Percentiles rank a stretch among this genome's conserved stretches.
phyloP scores from a whole-genome alignment of 2,113 vertebrate species.

The Saiga tatarica region DNA sequence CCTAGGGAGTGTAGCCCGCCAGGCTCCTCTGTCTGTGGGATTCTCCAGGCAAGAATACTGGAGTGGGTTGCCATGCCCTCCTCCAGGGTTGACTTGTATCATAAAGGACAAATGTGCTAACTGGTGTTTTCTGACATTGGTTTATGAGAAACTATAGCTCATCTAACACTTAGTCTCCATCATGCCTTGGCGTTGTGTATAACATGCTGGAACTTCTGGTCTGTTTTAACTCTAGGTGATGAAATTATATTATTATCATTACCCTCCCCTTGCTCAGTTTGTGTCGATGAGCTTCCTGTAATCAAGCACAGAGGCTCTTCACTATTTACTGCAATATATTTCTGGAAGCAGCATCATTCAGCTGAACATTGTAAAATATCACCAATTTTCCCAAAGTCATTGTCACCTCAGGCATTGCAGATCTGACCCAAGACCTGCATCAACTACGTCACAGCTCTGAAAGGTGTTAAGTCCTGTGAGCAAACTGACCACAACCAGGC shows the following conservation, averaged over 20 bases:
- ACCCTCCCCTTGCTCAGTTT: not conserved
- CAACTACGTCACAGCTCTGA: not conserved
- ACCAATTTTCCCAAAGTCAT: not conserved
- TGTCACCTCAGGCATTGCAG: not conserved
- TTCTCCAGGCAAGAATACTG: not conserved
- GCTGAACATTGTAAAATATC: not conserved
- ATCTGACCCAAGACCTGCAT: not conserved
- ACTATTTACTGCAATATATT: not conserved
- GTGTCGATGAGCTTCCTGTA: not conserved
- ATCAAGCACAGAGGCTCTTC: not conserved
- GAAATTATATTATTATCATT: not conserved
- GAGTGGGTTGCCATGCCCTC: not conserved
- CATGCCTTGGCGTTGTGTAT: not conserved
- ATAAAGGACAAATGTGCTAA: not conserved
- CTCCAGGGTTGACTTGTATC: not conserved
- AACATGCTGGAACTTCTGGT: not conserved
- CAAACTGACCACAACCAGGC: not conserved
- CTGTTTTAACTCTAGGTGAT: not conserved
- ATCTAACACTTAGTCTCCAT: not conserved
- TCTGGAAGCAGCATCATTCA: not conserved
- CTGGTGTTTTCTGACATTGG: not conserved
- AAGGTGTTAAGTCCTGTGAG: not conserved
- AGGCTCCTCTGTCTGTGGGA: not conserved
- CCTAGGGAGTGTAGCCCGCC: not conserved
- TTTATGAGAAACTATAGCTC: not conserved